Percentiles rank a stretch among this genome's conserved stretches.
These are phyloP conservation scores for Ferrisia virgata DNA, from an alignment of 2,888 invertebrate species.

Conservation along the genomic window DNA sequence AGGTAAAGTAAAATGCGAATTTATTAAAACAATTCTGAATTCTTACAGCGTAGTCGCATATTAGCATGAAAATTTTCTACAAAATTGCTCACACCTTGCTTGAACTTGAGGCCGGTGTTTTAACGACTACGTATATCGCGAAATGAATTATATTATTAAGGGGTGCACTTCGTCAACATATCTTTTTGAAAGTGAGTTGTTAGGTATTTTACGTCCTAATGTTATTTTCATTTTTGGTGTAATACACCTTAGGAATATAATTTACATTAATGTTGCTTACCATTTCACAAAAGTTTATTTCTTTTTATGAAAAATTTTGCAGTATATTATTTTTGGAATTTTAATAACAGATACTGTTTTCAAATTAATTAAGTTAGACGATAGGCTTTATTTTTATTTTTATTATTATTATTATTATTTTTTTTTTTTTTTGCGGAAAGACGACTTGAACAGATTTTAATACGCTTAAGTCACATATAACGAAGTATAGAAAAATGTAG, in stretches of 20 bases:
- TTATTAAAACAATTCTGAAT: background rate
- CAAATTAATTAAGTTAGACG: background rate
- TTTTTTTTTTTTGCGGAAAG: background rate
- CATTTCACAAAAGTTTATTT: background rate
- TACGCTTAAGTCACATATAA: too few species aligned
- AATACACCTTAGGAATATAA: background rate
- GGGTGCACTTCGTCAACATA: constrained; percentile 7
- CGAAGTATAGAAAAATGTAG: too few species aligned
- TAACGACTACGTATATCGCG: background rate
- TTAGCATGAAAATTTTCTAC: background rate
- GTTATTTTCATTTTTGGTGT: constrained; percentile 1
- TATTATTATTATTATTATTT: background rate
- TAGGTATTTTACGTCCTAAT: constrained; percentile 3
- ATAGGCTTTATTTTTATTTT: background rate
- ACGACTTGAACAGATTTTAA: background rate
- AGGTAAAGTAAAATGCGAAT: constrained; percentile 50
- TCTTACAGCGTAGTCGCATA: background rate
- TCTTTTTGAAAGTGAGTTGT: constrained; percentile 4
- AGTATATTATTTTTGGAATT: constrained; percentile 1
- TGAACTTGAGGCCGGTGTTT: background rate
- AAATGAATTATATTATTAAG: constrained; percentile 16
- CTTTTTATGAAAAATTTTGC: background rate
- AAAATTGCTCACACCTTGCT: background rate
- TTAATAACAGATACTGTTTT: background rate
- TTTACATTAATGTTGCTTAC: background rate